Conservation (phyloP, 2,888 invertebrate genomes). For the Drosophila diplacantha region DNA sequence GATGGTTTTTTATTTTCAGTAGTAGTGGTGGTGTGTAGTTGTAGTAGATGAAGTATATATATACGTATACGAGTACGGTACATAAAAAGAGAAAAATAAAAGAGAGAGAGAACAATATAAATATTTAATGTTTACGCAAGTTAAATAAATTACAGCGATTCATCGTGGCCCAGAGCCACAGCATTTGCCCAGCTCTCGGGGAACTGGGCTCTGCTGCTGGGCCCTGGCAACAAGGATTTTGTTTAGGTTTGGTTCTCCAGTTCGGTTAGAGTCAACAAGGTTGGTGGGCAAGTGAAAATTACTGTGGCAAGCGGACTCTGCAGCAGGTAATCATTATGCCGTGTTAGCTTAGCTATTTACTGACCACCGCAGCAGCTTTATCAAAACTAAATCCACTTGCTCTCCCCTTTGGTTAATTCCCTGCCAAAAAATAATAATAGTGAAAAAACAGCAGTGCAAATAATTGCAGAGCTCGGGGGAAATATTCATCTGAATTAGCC, state of each 20-base stretch:
- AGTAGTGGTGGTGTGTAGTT: slow-evolving; percentile 69
- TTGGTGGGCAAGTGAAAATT: slow-evolving; percentile 19
- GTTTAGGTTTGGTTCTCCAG: slow-evolving; percentile 12
- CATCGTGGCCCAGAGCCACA: slow-evolving; percentile 5
- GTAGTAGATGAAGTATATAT: slow-evolving; percentile 67
- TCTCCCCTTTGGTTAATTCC: slow-evolving; percentile 5
- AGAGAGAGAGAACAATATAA: slow-evolving; percentile 70
- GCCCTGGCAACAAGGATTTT: not conserved
- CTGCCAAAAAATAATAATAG: slow-evolving; percentile 4
- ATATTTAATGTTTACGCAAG: slow-evolving; percentile 70
- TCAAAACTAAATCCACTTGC: slow-evolving; percentile 17
- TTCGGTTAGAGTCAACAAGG: slow-evolving; percentile 26
- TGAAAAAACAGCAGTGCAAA: slow-evolving; percentile 39
- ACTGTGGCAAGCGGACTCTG: slow-evolving; percentile 17
- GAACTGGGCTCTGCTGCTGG: not conserved
- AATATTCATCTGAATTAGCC: slow-evolving; percentile 65
- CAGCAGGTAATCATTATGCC: slow-evolving; percentile 19
- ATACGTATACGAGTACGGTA: slow-evolving; percentile 65
- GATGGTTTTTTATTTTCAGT: slow-evolving; percentile 55
- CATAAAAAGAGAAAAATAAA: slow-evolving; percentile 68
- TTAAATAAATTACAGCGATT: slow-evolving; percentile 62
- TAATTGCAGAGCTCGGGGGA: slow-evolving; percentile 55
- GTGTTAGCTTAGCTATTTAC: slow-evolving; percentile 20
- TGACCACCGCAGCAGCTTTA: slow-evolving; percentile 20
- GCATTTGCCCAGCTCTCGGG: slow-evolving; percentile 21